These are phyloP conservation scores for Julus scanicus DNA, from an alignment of 2,888 invertebrate genomes.

Conservation along the genomic window DNA sequence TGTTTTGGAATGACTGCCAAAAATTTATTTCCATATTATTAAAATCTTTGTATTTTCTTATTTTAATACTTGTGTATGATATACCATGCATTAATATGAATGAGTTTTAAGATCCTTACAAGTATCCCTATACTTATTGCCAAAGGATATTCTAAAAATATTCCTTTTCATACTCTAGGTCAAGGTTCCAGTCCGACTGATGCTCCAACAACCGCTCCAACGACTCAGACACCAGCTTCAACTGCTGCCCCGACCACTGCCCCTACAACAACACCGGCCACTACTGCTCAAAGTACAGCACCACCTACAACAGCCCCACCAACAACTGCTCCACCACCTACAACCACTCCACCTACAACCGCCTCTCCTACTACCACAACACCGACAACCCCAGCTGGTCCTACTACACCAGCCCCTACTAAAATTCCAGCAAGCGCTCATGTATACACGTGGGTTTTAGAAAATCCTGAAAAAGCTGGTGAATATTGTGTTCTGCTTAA, in stretches of 20 bases:
- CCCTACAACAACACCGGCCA: neutral
- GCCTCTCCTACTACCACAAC: neutral
- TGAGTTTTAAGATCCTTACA: no score
- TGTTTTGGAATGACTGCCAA: no score
- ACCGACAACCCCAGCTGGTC: neutral
- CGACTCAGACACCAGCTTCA: neutral
- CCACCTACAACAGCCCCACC: neutral
- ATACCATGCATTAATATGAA: no score
- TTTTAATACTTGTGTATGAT: no score
- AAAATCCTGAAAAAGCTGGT: neutral
- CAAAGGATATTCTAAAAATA: no score
- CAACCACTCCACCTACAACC: neutral
- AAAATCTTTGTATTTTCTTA: no score
- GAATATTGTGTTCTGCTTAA: constrained; percentile 47
- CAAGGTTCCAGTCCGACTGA: no score
- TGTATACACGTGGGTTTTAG: neutral
- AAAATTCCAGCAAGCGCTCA: neutral
- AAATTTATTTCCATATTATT: no score
- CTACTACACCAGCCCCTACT: neutral
- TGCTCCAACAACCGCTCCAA: neutral
- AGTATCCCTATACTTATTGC: no score
- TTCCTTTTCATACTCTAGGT: no score
- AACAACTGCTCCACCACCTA: neutral
- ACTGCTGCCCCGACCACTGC: neutral
- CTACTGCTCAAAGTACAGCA: neutral